These are phyloP conservation scores for Oreochromis grahami DNA, from an alignment of 2,797 vertebrate genomes.

Conservation along the genomic window DNA sequence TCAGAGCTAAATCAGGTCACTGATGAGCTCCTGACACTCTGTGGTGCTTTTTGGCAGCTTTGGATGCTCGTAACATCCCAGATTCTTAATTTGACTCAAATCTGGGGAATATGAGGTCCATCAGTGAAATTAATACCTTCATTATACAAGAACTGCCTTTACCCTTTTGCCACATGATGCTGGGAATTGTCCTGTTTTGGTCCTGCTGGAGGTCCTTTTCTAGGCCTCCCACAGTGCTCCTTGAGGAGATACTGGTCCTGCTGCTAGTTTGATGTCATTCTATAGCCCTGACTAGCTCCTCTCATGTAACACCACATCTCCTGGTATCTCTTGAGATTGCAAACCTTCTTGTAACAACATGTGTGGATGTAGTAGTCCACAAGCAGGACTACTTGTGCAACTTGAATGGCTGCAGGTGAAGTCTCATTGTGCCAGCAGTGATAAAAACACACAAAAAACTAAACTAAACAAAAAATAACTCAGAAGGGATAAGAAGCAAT, in stretches of 20 bases:
- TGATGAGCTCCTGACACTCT: rapidly evolving
- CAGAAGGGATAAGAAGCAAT: not conserved
- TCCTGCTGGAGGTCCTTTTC: not conserved
- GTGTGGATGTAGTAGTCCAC: not conserved
- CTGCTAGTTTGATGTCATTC: not conserved
- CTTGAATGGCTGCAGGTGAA: not conserved
- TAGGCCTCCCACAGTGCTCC: not conserved
- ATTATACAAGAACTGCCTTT: not conserved
- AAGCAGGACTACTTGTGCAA: not conserved
- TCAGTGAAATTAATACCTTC: not conserved
- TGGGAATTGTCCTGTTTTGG: not conserved
- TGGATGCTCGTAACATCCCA: not conserved
- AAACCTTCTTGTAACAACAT: not conserved
- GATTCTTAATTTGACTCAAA: not conserved
- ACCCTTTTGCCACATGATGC: not conserved
- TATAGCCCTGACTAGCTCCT: not conserved
- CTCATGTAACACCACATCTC: not conserved
- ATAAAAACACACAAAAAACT: not conserved
- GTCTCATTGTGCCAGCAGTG: not conserved
- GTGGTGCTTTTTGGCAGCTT: not conserved
- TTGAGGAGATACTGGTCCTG: not conserved
- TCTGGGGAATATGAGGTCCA: not conserved
- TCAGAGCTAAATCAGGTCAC: not conserved
- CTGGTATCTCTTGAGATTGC: rapidly evolving
- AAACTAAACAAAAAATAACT: not conserved